Evolutionary conservation across 2,888 invertebrate genomes (phyloP).

Genomic region (Drosophila greeni): DNA sequence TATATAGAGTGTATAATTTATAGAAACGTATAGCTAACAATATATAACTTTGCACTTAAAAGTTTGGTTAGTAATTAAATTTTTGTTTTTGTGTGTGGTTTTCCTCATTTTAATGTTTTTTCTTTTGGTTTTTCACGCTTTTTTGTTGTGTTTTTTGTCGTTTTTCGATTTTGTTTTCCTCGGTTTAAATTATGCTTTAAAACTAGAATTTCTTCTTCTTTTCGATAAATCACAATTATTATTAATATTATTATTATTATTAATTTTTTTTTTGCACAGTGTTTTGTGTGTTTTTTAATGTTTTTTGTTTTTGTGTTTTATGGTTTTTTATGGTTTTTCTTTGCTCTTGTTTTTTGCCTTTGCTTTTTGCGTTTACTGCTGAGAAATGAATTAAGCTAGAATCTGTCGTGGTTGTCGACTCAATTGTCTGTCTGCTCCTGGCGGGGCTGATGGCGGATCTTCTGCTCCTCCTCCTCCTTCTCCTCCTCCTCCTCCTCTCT

Average conservation of each 20-base stretch:
- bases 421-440: slow-evolving; percentile 2
- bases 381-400: slow-evolving; percentile 33
- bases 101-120: slow-evolving; percentile 22
- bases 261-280: slow-evolving; percentile 37
- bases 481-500: neutral
- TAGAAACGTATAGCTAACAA: slow-evolving; percentile 50
- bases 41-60: slow-evolving; percentile 57
- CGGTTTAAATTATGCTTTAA: slow-evolving; percentile 30
- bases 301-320: slow-evolving; percentile 28
- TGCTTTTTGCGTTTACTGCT: slow-evolving; percentile 11
- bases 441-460: neutral
- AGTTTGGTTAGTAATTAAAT: slow-evolving; percentile 54
- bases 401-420: slow-evolving; percentile 21
- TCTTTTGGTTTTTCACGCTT: slow-evolving; percentile 21
- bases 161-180: slow-evolving; percentile 3
- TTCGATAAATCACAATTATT: slow-evolving; percentile 63
- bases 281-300: slow-evolving; percentile 38
- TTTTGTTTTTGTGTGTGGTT: slow-evolving; percentile 15
- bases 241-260: slow-evolving; percentile 48
- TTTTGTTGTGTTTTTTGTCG: slow-evolving; percentile 20
- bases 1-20: slow-evolving; percentile 20
- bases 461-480: neutral
- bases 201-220: slow-evolving; percentile 36
- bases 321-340: slow-evolving; percentile 35
- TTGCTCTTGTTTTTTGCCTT: slow-evolving; percentile 9